Evolutionary conservation across 2,888 invertebrate genomes (phyloP).

Genomic region (Acanthopleura granulata): DNA sequence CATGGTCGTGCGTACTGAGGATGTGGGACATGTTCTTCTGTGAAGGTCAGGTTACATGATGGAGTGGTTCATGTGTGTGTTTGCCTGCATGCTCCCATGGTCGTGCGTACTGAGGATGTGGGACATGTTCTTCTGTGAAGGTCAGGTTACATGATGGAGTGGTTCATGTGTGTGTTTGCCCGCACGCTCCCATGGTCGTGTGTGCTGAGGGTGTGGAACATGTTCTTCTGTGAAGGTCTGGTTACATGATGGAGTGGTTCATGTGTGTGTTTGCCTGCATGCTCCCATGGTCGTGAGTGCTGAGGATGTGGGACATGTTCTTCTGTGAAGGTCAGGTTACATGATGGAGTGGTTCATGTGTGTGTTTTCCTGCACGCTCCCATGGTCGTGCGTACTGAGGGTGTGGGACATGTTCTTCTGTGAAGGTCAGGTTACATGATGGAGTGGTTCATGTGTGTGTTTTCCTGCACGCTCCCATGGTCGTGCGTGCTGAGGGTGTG

Average conservation of each 20-base stretch:
- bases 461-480: slow-evolving; percentile 75
- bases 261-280: slow-evolving; percentile 21
- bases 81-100: background rate
- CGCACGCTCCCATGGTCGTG: slow-evolving; percentile 74
- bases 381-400: slow-evolving; percentile 93
- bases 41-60: slow-evolving; percentile 11
- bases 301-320: slow-evolving; percentile 63
- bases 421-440: slow-evolving; percentile 77
- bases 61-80: background rate
- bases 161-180: slow-evolving; percentile 20
- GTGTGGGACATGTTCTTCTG: slow-evolving; percentile 99
- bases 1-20: slow-evolving; percentile 93
- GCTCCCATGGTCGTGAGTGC: slow-evolving; percentile 74
- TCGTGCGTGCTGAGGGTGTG: slow-evolving; percentile 90
- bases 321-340: slow-evolving; percentile 71
- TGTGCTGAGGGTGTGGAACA: slow-evolving; percentile 64
- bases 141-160: slow-evolving; percentile 59
- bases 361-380: slow-evolving; percentile 92
- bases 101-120: slow-evolving; percentile 87
- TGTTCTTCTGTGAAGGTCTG: slow-evolving; percentile 64
- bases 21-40: slow-evolving; percentile 99
- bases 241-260: background rate
- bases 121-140: slow-evolving; percentile 96
- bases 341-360: slow-evolving; percentile 99
- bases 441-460: background rate